These are phyloP conservation scores for Neoniphon sammara DNA, from an alignment of 2,797 vertebrate genomes.

Conservation along the genomic window DNA sequence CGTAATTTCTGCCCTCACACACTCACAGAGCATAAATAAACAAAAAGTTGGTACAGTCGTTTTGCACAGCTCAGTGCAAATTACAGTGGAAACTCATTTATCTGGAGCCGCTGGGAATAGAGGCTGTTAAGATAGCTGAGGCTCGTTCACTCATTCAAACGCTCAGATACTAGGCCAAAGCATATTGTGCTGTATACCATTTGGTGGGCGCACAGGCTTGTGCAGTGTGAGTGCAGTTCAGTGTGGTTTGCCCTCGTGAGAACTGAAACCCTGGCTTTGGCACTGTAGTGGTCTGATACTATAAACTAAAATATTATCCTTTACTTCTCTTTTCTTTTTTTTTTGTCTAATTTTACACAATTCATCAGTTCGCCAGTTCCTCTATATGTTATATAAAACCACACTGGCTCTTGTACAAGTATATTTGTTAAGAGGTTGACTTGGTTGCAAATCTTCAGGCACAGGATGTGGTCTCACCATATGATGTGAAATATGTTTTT, in stretches of 20 bases:
- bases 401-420: not conserved
- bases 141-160: constrained; percentile 57
- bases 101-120: constrained; percentile 66
- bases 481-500: constrained; percentile 17
- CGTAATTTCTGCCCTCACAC: constrained; percentile 54
- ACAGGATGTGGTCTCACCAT: not conserved
- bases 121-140: constrained; percentile 57
- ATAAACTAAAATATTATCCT: not conserved
- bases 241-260: not conserved
- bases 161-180: constrained; percentile 28
- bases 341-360: not conserved
- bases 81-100: constrained; percentile 71
- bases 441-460: constrained; percentile 22
- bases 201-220: constrained; percentile 41
- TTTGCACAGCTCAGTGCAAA: constrained; percentile 73
- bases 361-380: constrained; percentile 2
- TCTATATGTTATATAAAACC: not conserved
- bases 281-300: not conserved
- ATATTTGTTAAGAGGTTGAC: constrained; percentile 29
- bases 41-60: constrained; percentile 59
- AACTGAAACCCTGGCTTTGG: not conserved
- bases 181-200: constrained; percentile 10
- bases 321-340: not conserved
- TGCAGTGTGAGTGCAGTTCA: constrained; percentile 15
- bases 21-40: constrained; percentile 64